A percentile compares a stretch with the other conserved stretches of the same genome.
Conservation (phyloP, 1,140 invertebrate species). For the Tribolium madens region DNA sequence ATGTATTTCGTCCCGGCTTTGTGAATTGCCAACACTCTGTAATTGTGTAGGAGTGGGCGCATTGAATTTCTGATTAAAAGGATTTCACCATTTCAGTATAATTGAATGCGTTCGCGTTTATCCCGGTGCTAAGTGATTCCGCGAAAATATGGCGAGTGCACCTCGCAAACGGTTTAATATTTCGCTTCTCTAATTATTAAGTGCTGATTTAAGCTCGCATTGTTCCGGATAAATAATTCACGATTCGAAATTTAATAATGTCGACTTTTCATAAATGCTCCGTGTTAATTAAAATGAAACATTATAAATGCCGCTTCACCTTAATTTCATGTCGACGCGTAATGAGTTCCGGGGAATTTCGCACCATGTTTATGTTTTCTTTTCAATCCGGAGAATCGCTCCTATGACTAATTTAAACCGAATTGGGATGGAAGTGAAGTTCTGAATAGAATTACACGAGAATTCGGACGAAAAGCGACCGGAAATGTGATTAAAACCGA, state of each 20-base stretch:
- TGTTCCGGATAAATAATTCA: conserved; percentile 24
- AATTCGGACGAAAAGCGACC: background rate
- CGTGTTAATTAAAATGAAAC: conserved; percentile 35
- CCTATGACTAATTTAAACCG: background rate
- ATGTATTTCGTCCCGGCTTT: conserved; percentile 42
- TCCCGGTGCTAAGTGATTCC: conserved; percentile 49
- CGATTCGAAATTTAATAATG: conserved; percentile 33
- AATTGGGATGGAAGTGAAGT: background rate
- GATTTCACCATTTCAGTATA: conserved; percentile 52
- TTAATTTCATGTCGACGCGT: background rate
- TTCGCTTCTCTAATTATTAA: conserved; percentile 20
- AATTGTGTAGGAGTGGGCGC: conserved; percentile 48
- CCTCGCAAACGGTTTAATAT: conserved; percentile 44
- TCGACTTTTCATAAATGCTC: conserved; percentile 1
- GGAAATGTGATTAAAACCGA: background rate
- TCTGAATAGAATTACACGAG: background rate
- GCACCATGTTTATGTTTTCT: conserved; percentile 4
- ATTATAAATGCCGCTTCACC: conserved; percentile 29
- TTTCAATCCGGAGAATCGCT: background rate
- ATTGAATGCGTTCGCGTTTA: conserved; percentile 51
- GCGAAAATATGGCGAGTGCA: conserved; percentile 46
- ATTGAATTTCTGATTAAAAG: conserved; percentile 54
- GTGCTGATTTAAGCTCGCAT: conserved; percentile 24
- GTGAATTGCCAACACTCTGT: conserved; percentile 50
- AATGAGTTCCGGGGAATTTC: background rate